A percentile compares a stretch with the other conserved stretches of the same genome.
These are phyloP conservation scores for Drosophila recens DNA, from an alignment of 2,888 invertebrate genomes.

Conservation along the genomic window DNA sequence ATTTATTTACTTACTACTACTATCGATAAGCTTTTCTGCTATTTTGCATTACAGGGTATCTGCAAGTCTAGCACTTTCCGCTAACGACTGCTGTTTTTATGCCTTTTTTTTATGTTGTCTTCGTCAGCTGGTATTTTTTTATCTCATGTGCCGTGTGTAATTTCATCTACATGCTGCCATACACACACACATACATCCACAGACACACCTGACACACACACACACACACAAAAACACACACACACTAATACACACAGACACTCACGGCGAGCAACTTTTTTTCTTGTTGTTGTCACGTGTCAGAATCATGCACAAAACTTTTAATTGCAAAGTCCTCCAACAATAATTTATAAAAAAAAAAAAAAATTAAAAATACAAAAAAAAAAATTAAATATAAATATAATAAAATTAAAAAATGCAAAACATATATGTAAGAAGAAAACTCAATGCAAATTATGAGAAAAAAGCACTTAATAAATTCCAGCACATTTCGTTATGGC, in stretches of 20 bases:
- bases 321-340: conserved; percentile 63
- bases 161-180: conserved; percentile 41
- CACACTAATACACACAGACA: conserved; percentile 20
- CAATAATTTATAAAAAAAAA: conserved; percentile 26
- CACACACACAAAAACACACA: conserved; percentile 9
- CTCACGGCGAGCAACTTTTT: conserved; percentile 21
- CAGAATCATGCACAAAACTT: conserved; percentile 61
- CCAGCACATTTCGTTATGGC: conserved; percentile 14
- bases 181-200: conserved; percentile 27
- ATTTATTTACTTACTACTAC: no score
- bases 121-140: conserved; percentile 22
- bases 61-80: not conserved
- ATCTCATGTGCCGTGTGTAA: conserved; percentile 52
- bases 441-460: conserved; percentile 41
- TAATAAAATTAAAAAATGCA: conserved; percentile 1
- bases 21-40: not conserved
- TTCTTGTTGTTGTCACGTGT: conserved; percentile 55
- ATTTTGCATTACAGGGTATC: not conserved
- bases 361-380: conserved; percentile 3
- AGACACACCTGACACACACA: conserved; percentile 5
- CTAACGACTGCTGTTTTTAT: not conserved
- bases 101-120: conserved; percentile 19
- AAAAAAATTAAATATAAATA: conserved; percentile 10
- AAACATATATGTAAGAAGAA: conserved; percentile 27
- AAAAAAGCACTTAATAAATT: conserved; percentile 47